phyloP scores from a whole-genome alignment of 2,888 invertebrate species.

The Apodemia duryi region DNA sequence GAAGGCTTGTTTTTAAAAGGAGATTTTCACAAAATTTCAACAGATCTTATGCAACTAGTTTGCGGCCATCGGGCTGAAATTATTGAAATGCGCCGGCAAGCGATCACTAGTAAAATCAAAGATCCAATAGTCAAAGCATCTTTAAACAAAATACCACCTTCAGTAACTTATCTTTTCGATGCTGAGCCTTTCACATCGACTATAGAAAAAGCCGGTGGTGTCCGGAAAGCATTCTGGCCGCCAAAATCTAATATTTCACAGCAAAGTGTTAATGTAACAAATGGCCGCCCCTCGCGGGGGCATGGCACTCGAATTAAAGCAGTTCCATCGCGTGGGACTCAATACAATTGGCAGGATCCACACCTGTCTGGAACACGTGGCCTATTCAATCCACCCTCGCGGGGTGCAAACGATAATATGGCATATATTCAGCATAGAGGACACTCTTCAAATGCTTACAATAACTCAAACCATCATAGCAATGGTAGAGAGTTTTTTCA shows the following conservation, averaged over 20 bases:
- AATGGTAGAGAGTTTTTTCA: constrained; percentile 8
- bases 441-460: background rate
- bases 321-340: constrained; percentile 18
- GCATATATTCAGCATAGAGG: background rate
- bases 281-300: constrained; percentile 19
- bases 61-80: constrained; percentile 29
- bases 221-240: constrained; percentile 31
- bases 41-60: constrained; percentile 27
- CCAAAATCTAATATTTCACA: constrained; percentile 10
- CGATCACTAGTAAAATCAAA: constrained; percentile 21
- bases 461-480: background rate
- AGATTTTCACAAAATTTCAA: constrained; percentile 23
- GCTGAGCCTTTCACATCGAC: constrained; percentile 25
- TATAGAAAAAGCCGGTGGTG: constrained; percentile 32
- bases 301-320: constrained; percentile 7
- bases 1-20: background rate
- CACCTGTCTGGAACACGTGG: background rate
- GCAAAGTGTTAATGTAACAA: background rate
- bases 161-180: constrained; percentile 24
- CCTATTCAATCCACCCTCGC: constrained; percentile 16
- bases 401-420: constrained; percentile 15
- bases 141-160: constrained; percentile 18
- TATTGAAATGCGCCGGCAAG: constrained; percentile 29
- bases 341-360: background rate
- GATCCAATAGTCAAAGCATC: constrained; percentile 26